Evolutionary conservation across 2,888 invertebrate species (phyloP).

Genomic region (Noctua fimbriata): DNA sequence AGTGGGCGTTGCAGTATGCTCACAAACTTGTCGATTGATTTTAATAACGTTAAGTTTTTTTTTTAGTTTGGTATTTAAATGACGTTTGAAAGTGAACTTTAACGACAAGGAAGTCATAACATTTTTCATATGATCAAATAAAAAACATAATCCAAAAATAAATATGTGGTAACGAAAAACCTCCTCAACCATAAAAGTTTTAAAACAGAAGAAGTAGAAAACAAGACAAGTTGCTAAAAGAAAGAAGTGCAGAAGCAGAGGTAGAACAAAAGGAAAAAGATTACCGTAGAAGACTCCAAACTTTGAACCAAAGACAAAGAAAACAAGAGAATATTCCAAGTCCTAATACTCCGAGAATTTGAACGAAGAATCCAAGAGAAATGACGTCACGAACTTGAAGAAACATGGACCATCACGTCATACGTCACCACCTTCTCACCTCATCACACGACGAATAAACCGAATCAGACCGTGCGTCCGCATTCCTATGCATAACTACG

Average conservation of each 20-base stretch:
- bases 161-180: neutral
- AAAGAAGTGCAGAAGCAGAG: conserved; percentile 21
- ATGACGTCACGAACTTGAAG: conserved; percentile 37
- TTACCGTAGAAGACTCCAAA: conserved; percentile 4
- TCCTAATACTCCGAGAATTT: neutral
- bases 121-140: neutral
- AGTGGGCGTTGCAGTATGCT: neutral
- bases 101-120: neutral
- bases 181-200: conserved; percentile 1
- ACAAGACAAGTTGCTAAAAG: conserved; percentile 1
- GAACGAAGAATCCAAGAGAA: conserved; percentile 27
- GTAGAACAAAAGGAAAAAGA: neutral
- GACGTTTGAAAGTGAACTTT: neutral
- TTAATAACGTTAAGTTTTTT: neutral
- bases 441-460: conserved; percentile 74
- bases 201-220: conserved; percentile 4
- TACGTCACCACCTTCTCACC: conserved; percentile 69
- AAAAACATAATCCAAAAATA: neutral
- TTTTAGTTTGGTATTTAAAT: neutral
- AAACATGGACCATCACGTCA: conserved; percentile 10
- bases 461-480: conserved; percentile 71
- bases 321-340: conserved; percentile 8
- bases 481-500: conserved; percentile 72
- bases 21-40: neutral
- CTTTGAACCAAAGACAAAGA: neutral